Evolutionary conservation across 2,113 vertebrate genomes (phyloP), one percentile per base, ranked within the genome.

Genomic region (Siniperca chuatsi): DNA sequence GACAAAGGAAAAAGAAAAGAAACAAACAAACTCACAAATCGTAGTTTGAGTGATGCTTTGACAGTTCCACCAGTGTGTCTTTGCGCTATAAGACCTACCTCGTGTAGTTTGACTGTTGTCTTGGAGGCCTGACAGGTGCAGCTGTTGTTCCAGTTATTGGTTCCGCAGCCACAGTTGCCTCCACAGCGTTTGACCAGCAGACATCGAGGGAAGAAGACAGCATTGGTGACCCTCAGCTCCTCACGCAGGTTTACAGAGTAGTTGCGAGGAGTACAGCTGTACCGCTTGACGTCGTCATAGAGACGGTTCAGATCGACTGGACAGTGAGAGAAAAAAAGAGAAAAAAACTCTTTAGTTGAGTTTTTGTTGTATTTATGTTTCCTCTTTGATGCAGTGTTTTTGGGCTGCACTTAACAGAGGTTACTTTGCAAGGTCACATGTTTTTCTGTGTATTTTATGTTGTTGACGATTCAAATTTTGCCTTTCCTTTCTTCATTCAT

Each of bases 231-330:
- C 90, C 94, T 97, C 85, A 99, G 95, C 92, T 99, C 98, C 87
- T 98, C 97, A 10, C 98, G 95, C 77, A 99, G 91, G 89, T 98
- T 99, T 16, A 99, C 97, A 0, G 98, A 98, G 87, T 97, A 97
- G 92, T 99, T 99, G 35, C 98, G 96, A 0, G 98, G 98, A 3
- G 98, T 99, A 80, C 98, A 99, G 73, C 98, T 99, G 93, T 98
- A 99, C n/a, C 96, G 96, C 90, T 96, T 98, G 81, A 97, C 98
- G 0, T 99, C 98, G 5, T 99, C 98, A 4, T 97, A 95, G 88
- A 99, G 94, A 68, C 97, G 96, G 93, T 99, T 97, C 92, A 99
- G 95, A 93, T 99, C 97, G 70, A 98, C 98, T 99, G 91, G 48
- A 94, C 85, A 77, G 21, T 4, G 21, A 68, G 54, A 75, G 15